These are phyloP conservation scores for Acanthaster planci DNA, from an alignment of 35 echinoderm and acorn worm genomes.

Conservation along the genomic window DNA sequence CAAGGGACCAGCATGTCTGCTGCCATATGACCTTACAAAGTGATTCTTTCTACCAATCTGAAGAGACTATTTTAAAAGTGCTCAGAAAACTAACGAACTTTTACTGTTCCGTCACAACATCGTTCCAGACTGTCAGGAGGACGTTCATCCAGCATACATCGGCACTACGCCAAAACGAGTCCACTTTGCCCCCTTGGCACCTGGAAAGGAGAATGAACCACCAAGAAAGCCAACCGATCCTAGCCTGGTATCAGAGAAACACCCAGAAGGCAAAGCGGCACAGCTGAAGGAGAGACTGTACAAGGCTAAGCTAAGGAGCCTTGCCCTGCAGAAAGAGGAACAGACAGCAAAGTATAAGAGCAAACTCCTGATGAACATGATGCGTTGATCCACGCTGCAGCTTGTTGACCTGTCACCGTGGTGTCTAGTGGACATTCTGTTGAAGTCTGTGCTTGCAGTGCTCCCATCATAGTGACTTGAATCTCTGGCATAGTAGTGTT, in stretches of 20 bases:
- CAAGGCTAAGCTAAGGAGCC: slow-evolving; percentile 79
- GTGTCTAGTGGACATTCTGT: too few species aligned
- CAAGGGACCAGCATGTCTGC: too few species aligned
- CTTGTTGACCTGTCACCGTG: neutral
- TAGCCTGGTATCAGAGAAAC: neutral
- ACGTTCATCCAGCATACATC: slow-evolving; percentile 57
- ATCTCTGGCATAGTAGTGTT: too few species aligned
- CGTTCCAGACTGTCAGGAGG: slow-evolving; percentile 72
- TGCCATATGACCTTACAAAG: too few species aligned
- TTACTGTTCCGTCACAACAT: slow-evolving; percentile 13
- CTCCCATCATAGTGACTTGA: too few species aligned
- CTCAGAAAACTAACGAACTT: neutral
- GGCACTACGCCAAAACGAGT: slow-evolving; percentile 41
- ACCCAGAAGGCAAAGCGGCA: slow-evolving; percentile 15
- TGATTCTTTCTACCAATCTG: too few species aligned
- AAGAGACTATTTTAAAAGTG: too few species aligned
- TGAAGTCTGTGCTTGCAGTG: too few species aligned
- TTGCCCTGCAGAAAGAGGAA: slow-evolving; percentile 71
- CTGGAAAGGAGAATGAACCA: slow-evolving; percentile 80
- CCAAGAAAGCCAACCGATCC: neutral
- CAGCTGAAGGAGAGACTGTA: slow-evolving; percentile 77
- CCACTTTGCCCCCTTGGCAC: slow-evolving; percentile 38
- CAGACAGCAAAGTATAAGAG: slow-evolving; percentile 71
- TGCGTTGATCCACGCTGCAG: slow-evolving; percentile 37
- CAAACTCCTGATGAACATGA: slow-evolving; percentile 87